Base-by-base conservation (phyloP, 2,888 invertebrate genomes). In the Erebia aethiops region DNA sequence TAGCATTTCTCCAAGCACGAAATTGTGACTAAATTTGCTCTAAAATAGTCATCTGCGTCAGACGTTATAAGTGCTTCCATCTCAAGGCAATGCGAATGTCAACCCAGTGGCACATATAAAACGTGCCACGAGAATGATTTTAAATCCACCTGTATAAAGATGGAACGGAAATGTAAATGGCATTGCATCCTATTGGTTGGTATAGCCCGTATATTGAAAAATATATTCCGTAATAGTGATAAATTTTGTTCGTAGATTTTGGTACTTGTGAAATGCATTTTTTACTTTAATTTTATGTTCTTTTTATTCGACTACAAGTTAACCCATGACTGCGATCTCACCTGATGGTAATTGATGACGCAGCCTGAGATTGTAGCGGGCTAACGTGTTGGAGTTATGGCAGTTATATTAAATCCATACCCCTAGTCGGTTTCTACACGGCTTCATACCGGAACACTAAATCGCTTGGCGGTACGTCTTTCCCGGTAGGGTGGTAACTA, bases 1-100 rank as follows among this genome's bases (percentile, higher is more conserved):
- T 43, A 43, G 11, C 2, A 43, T 11, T 43, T 46, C 13, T 4
- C 46, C 13, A 2, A 46, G 46, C 46, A 46, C 46, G 13, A 46
- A 46, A 13, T 46, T 46, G 11, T 13, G 3, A 13, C 46, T 13
- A 46, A 46, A 11, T 9, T 57, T 21, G 13, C 21, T 13, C 26
- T 52, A 52, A 51, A 52, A 52, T 46, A 14, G 11, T 10, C 46
- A 21, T 49, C 49, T 62, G 62, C 2, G 8, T 3, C 9, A 62
- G 18, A 64, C 52, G 35, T 64, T 35, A 58, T n/a, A 67, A 67
- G 56, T 66, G 66, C 58, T 67, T 58, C 16, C 49, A 74, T 74
- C 62, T 76, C 67, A n/a, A 69, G 71, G 75, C 74, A 75, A 75
- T 76, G 73, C 70, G 72, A 63, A 68, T 64, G 72, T 73, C 72